Evolutionary conservation across 1,140 invertebrate species (phyloP).

Genomic region (Tetramorium simillimum): DNA sequence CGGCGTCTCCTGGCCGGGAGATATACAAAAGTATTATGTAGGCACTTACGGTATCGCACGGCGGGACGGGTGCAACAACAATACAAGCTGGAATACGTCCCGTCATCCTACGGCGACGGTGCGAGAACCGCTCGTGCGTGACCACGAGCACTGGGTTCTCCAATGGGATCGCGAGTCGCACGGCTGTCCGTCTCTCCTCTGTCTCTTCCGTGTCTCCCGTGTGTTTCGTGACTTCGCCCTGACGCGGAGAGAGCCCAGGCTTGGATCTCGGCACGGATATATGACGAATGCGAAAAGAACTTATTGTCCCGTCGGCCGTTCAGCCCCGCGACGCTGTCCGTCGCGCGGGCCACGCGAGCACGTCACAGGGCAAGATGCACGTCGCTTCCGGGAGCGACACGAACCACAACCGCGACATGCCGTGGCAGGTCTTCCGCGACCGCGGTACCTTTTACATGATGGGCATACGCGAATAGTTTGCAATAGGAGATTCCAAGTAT

Average conservation of each 20-base stretch:
- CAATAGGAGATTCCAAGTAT: slow-evolving; percentile 42
- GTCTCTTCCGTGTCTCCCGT: slow-evolving; percentile 41
- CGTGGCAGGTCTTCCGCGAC: slow-evolving; percentile 46
- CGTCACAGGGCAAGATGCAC: slow-evolving; percentile 57
- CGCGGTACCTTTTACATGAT: slow-evolving; percentile 40
- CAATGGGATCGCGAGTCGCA: slow-evolving; percentile 74
- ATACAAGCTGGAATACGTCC: slow-evolving; percentile 78
- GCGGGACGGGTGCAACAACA: slow-evolving; percentile 76
- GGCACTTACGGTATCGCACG: slow-evolving; percentile 55
- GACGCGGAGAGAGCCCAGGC: slow-evolving; percentile 17
- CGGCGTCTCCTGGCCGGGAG: slow-evolving; percentile 60
- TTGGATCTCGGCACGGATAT: slow-evolving; percentile 34
- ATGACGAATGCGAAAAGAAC: slow-evolving; percentile 52
- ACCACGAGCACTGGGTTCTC: slow-evolving; percentile 66
- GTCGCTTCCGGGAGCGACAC: slow-evolving; percentile 51
- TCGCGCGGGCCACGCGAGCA: slow-evolving; percentile 49
- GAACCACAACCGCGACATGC: slow-evolving; percentile 50
- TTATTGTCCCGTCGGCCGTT: slow-evolving; percentile 41
- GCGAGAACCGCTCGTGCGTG: slow-evolving; percentile 76
- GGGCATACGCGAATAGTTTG: slow-evolving; percentile 35
- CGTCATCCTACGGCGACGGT: slow-evolving; percentile 72
- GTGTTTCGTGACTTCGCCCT: slow-evolving; percentile 46
- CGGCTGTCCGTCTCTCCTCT: slow-evolving; percentile 73
- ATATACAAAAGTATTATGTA: slow-evolving; percentile 77
- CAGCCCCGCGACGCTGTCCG: slow-evolving; percentile 13